phyloP scores from a whole-genome alignment of 64 coral and sea anemone genomes.

The Orbicella faveolata region DNA sequence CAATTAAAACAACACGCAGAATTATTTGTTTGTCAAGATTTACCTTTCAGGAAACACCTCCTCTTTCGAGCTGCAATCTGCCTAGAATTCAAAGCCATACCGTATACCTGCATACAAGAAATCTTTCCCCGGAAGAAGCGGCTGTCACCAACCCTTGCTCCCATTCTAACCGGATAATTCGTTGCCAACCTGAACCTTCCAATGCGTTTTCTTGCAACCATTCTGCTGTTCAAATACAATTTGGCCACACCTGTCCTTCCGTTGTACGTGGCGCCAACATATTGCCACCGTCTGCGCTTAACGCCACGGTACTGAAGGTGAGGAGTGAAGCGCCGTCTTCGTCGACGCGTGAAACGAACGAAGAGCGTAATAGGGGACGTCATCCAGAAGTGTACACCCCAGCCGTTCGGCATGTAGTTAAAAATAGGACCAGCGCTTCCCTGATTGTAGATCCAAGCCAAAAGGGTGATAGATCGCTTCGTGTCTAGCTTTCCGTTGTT shows the following conservation, averaged over 20 bases:
- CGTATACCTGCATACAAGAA: slow-evolving; percentile 79
- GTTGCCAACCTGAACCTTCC: slow-evolving; percentile 63
- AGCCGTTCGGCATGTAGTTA: slow-evolving; percentile 71
- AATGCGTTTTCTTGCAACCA: not conserved
- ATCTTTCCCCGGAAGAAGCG: slow-evolving; percentile 58
- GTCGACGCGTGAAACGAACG: slow-evolving; percentile 54
- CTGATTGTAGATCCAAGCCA: slow-evolving; percentile 69
- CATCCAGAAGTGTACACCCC: slow-evolving; percentile 79
- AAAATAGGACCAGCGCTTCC: slow-evolving; percentile 72
- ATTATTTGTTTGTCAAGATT: not conserved
- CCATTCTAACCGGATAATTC: slow-evolving; percentile 75
- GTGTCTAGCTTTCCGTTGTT: slow-evolving; percentile 71
- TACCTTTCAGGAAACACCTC: slow-evolving; percentile 57
- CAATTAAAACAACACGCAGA: too few species aligned
- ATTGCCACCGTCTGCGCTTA: slow-evolving; percentile 55
- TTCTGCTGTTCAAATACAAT: slow-evolving; percentile 53
- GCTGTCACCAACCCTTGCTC: slow-evolving; percentile 28
- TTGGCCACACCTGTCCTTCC: slow-evolving; percentile 50
- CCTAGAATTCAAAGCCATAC: slow-evolving; percentile 33
- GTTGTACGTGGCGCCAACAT: slow-evolving; percentile 68
- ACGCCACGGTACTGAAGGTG: slow-evolving; percentile 6
- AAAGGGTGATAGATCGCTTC: slow-evolving; percentile 70
- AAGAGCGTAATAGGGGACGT: slow-evolving; percentile 11
- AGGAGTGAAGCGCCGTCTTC: not conserved
- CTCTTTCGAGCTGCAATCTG: slow-evolving; percentile 35